A percentile compares a stretch with the other conserved stretches of the same genome.
These are phyloP conservation scores for Colinus virginianus DNA, from an alignment of 2,113 vertebrate genomes.

Conservation along the genomic window DNA sequence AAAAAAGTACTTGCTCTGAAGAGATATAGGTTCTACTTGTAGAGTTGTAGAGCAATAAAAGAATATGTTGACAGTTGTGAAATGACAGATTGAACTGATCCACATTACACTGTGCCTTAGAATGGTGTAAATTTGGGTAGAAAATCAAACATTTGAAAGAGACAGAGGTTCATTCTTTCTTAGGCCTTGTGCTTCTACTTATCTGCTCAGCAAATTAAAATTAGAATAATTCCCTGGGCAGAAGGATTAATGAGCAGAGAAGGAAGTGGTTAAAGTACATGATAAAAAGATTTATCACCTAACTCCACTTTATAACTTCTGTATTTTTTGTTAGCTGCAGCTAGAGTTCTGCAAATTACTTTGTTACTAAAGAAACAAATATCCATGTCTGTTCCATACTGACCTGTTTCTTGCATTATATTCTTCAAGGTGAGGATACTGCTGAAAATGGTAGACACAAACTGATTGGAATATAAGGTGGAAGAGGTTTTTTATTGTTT, in stretches of 20 bases:
- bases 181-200: neutral
- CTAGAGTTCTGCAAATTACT: conserved; percentile 22
- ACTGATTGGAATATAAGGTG: neutral
- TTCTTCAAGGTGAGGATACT: neutral
- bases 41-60: neutral
- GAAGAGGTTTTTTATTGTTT: neutral
- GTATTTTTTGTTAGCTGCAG: neutral
- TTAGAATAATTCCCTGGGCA: neutral
- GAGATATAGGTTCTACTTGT: neutral
- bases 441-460: neutral
- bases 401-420: neutral
- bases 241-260: neutral
- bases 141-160: neutral
- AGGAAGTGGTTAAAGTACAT: neutral
- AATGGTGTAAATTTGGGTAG: neutral
- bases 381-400: neutral
- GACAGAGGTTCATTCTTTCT: neutral
- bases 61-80: neutral
- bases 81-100: neutral
- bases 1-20: neutral
- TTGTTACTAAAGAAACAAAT: conserved; percentile 27
- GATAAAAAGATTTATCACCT: conserved; percentile 43
- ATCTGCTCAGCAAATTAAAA: conserved; percentile 10
- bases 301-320: conserved; percentile 40
- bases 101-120: neutral